Conservation (phyloP, 2,888 invertebrate genomes). For the Smittia aterrima region DNA sequence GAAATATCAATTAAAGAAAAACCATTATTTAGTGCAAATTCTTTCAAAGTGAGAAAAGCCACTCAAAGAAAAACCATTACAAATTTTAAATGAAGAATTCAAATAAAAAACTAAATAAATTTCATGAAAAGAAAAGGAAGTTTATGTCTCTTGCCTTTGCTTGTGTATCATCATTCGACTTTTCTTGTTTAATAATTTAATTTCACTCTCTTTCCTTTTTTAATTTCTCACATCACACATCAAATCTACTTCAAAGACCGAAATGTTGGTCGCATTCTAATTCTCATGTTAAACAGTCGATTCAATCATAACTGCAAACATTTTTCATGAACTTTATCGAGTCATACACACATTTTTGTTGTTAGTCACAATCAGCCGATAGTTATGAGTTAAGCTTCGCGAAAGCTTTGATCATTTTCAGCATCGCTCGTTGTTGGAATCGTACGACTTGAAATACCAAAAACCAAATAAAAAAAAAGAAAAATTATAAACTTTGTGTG, state of each 20-base stretch:
- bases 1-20: conserved; percentile 40
- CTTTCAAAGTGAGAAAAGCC: conserved; percentile 27
- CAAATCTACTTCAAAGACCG: neutral
- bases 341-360: no score
- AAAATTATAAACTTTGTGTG: no score
- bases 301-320: neutral
- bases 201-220: neutral
- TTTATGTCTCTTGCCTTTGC: conserved; percentile 10
- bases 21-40: conserved; percentile 41
- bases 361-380: no score
- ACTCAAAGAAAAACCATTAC: conserved; percentile 38
- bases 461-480: no score
- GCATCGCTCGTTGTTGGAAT: no score
- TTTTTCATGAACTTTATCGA: no score
- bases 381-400: no score
- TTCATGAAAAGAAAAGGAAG: conserved; percentile 15
- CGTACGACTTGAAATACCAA: no score
- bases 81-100: conserved; percentile 32
- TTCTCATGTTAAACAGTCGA: neutral
- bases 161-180: neutral
- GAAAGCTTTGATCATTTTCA: no score
- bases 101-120: conserved; percentile 29
- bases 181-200: neutral
- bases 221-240: neutral
- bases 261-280: neutral